Conservation (phyloP, 2,797 vertebrate genomes). For the Enteromius thamalakanensis region DNA sequence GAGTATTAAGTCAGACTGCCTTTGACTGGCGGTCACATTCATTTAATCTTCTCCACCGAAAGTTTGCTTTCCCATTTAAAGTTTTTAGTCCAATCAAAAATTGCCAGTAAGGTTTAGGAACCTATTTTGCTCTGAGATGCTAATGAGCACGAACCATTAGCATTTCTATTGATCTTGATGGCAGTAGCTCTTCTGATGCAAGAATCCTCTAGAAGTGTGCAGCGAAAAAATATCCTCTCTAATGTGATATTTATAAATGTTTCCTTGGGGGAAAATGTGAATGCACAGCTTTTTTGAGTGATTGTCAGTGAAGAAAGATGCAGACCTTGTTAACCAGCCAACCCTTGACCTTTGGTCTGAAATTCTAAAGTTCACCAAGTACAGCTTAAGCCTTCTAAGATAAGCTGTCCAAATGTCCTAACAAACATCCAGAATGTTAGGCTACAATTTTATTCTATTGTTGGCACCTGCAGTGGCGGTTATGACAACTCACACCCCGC, state of each 20-base stretch:
- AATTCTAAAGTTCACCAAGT: background rate
- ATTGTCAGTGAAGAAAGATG: background rate
- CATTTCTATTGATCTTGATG: conserved; percentile 15
- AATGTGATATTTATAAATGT: background rate
- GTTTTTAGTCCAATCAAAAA: conserved; percentile 27
- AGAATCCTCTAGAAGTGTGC: background rate
- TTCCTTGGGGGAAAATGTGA: background rate
- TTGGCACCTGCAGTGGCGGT: background rate
- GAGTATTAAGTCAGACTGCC: conserved; percentile 29
- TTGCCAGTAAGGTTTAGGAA: conserved; percentile 47
- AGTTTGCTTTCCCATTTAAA: conserved; percentile 19
- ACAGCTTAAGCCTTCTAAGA: background rate
- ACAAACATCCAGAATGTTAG: background rate
- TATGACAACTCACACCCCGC: background rate
- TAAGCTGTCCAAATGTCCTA: background rate
- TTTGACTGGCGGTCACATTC: conserved; percentile 35
- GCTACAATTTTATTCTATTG: background rate
- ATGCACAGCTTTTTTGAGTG: background rate
- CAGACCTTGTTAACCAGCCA: background rate
- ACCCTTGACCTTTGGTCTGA: background rate
- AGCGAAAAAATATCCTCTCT: background rate
- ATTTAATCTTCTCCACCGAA: conserved; percentile 26
- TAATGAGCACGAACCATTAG: background rate
- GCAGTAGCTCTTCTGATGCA: background rate
- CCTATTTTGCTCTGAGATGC: conserved; percentile 4